Evolutionary conservation across 2,113 vertebrate genomes (phyloP).

Genomic region (Pelusios castaneus): DNA sequence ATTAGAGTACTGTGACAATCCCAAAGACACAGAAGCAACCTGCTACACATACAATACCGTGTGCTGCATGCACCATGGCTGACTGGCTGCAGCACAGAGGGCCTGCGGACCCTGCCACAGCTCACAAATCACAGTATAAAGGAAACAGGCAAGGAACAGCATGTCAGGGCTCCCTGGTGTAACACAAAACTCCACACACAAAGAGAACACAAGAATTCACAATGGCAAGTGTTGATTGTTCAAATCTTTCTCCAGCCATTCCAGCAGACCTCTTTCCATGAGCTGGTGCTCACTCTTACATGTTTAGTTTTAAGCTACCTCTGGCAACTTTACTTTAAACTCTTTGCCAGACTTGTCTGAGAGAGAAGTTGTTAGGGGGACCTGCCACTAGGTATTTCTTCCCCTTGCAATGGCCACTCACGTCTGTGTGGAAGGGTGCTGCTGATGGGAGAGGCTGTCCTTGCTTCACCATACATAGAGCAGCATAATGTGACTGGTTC

Average conservation of each 20-base stretch:
- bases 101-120: not conserved
- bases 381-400: not conserved
- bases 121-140: not conserved
- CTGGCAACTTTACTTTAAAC: not conserved
- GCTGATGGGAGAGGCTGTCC: not conserved
- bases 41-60: not conserved
- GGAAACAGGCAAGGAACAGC: not conserved
- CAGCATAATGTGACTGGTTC: not conserved
- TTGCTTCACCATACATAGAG: not conserved
- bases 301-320: not conserved
- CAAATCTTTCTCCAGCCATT: not conserved
- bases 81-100: not conserved
- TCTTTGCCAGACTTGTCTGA: not conserved
- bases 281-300: rapidly evolving
- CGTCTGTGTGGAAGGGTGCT: not conserved
- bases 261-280: not conserved
- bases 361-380: not conserved
- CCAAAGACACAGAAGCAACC: not conserved
- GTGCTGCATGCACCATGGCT: rapidly evolving
- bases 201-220: not conserved
- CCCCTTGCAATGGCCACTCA: not conserved
- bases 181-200: not conserved
- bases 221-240: not conserved
- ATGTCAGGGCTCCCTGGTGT: not conserved
- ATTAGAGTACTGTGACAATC: not conserved